These are phyloP conservation scores for Apostichopus leukothele DNA, from an alignment of 53 echinoderm and acorn worm species.

Conservation along the genomic window DNA sequence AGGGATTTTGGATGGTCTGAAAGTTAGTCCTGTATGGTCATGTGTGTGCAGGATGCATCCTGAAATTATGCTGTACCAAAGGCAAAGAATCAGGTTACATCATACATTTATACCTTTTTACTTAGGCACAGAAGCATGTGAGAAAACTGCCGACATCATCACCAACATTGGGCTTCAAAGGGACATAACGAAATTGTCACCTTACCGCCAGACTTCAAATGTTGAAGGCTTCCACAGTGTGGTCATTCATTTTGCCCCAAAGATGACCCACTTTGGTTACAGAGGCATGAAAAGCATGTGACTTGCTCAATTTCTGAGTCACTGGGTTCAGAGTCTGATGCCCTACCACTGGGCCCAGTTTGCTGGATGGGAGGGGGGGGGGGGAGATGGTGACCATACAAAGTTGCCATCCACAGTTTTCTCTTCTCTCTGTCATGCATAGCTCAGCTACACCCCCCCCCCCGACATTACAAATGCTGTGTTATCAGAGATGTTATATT, in stretches of 20 bases:
- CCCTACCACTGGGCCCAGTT: too few relatives aligned
- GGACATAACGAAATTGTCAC: slow-evolving; percentile 61
- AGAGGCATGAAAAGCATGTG: slow-evolving; percentile 20
- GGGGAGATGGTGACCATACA: too few relatives aligned
- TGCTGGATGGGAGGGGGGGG: too few relatives aligned
- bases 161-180: slow-evolving; percentile 33
- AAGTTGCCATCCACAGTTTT: too few relatives aligned
- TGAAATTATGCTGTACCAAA: too few relatives aligned
- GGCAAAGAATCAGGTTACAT: too few relatives aligned
- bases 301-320: background rate
- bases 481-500: too few relatives aligned
- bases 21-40: background rate
- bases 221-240: slow-evolving; percentile 29
- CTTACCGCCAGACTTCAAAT: slow-evolving; percentile 50
- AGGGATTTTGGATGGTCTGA: background rate
- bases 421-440: too few relatives aligned
- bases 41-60: background rate
- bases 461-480: too few relatives aligned
- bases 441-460: too few relatives aligned
- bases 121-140: slow-evolving; percentile 54
- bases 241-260: background rate
- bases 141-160: slow-evolving; percentile 47
- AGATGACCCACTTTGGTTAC: slow-evolving; percentile 50
- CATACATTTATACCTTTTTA: too few relatives aligned
- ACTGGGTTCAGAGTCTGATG: too few relatives aligned